Evolutionary conservation across 2,888 invertebrate species (phyloP).

Genomic region (Orchesellides sinensis): DNA sequence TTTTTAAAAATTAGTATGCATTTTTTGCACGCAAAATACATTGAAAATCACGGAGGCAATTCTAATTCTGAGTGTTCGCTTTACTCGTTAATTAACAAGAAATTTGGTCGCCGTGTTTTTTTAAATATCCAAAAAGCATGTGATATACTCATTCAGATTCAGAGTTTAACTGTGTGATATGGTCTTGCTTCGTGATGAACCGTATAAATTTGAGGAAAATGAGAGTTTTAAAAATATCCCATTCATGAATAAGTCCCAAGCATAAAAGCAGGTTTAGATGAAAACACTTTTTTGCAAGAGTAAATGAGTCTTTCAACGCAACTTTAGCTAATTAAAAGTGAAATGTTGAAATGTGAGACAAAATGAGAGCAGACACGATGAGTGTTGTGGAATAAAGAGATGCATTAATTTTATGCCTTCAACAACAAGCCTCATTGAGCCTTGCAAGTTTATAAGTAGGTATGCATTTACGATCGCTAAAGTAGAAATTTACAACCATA

Average conservation of each 20-base stretch:
- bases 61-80: conserved; percentile 1
- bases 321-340: conserved; percentile 47
- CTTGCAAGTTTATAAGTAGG: too few relatives aligned
- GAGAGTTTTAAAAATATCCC: not conserved
- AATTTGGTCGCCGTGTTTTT: not conserved
- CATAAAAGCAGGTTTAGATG: not conserved
- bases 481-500: too few relatives aligned
- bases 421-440: too few relatives aligned
- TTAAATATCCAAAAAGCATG: too few relatives aligned
- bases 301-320: conserved; percentile 6
- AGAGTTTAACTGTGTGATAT: not conserved
- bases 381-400: not conserved
- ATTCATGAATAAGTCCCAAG: not conserved
- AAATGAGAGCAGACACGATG: conserved; percentile 9
- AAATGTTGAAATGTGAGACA: conserved; percentile 37
- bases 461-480: too few relatives aligned
- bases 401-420: conserved; percentile 45
- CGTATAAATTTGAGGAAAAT: conserved; percentile 1
- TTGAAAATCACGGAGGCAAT: not conserved
- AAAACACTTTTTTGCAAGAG: not conserved
- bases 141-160: too few relatives aligned
- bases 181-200: not conserved
- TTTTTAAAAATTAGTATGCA: too few relatives aligned
- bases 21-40: not conserved
- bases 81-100: not conserved